These are phyloP conservation scores for Pseudomyrmex cubaensis DNA, from an alignment of 1,140 invertebrate genomes.

Conservation along the genomic window DNA sequence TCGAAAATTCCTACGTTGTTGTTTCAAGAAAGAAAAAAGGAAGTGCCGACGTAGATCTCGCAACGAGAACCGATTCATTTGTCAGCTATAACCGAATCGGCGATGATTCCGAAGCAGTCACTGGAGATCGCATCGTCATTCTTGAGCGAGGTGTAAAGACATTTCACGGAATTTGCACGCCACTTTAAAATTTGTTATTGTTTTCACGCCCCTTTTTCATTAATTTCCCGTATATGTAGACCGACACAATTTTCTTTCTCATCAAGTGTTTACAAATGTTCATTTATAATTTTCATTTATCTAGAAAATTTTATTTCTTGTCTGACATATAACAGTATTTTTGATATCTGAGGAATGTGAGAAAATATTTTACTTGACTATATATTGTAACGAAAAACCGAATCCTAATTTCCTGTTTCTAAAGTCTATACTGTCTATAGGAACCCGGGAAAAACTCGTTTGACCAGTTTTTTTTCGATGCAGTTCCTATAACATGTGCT, in stretches of 20 bases:
- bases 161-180: slow-evolving; percentile 76
- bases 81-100: slow-evolving; percentile 47
- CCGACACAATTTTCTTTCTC: slow-evolving; percentile 19
- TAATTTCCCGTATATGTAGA: slow-evolving; percentile 32
- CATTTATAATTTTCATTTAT: too few relatives aligned
- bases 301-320: not conserved
- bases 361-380: too few relatives aligned
- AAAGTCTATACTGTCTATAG: too few relatives aligned
- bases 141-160: slow-evolving; percentile 71
- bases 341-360: too few relatives aligned
- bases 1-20: slow-evolving; percentile 19
- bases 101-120: slow-evolving; percentile 26
- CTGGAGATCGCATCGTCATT: slow-evolving; percentile 58
- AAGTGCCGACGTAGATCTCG: slow-evolving; percentile 19
- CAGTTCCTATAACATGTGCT: too few relatives aligned
- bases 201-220: slow-evolving; percentile 5
- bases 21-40: slow-evolving; percentile 60
- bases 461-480: too few relatives aligned
- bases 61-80: slow-evolving; percentile 53
- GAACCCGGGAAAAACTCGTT: too few relatives aligned
- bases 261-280: too few relatives aligned
- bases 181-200: slow-evolving; percentile 65
- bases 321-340: too few relatives aligned
- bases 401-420: too few relatives aligned
- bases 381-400: too few relatives aligned